Evolutionary conservation across 2,113 vertebrate genomes (phyloP).

Genomic region (Bothrops jararaca): DNA sequence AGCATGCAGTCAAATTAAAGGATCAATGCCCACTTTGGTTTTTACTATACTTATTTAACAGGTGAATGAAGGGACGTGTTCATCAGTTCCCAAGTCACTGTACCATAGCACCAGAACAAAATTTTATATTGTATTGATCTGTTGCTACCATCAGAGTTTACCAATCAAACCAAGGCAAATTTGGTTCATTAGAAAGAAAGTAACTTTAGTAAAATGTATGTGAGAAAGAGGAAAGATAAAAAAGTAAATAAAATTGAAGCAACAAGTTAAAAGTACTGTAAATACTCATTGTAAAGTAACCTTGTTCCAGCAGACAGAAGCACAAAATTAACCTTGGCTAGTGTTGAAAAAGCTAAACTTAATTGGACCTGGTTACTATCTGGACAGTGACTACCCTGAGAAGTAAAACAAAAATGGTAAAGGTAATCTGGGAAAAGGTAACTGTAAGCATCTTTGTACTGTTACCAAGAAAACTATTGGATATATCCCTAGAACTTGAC

Average conservation of each 20-base stretch:
- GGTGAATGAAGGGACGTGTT: neutral
- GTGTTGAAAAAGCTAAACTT: neutral
- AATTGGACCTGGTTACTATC: neutral
- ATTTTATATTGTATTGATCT: slow-evolving; percentile 4
- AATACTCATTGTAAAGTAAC: neutral
- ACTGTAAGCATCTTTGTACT: neutral
- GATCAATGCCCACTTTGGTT: neutral
- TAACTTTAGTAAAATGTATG: neutral
- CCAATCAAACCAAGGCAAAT: neutral
- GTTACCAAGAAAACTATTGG: neutral
- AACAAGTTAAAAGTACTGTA: neutral
- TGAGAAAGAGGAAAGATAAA: neutral
- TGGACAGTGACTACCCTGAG: neutral
- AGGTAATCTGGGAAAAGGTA: neutral
- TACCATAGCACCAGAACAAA: slow-evolving; percentile 6
- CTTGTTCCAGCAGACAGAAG: neutral
- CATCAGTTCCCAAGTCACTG: neutral
- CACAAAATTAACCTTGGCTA: neutral
- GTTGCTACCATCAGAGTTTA: neutral
- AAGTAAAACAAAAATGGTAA: neutral
- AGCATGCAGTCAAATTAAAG: neutral
- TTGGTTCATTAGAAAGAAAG: neutral
- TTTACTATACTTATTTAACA: slow-evolving; percentile 6
- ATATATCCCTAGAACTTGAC: neutral
- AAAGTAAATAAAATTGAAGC: too few relatives aligned